Evolutionary conservation across 2,113 vertebrate species (phyloP), one percentile per base, ranked within the genome.

Genomic region (Heliornis fulica): DNA sequence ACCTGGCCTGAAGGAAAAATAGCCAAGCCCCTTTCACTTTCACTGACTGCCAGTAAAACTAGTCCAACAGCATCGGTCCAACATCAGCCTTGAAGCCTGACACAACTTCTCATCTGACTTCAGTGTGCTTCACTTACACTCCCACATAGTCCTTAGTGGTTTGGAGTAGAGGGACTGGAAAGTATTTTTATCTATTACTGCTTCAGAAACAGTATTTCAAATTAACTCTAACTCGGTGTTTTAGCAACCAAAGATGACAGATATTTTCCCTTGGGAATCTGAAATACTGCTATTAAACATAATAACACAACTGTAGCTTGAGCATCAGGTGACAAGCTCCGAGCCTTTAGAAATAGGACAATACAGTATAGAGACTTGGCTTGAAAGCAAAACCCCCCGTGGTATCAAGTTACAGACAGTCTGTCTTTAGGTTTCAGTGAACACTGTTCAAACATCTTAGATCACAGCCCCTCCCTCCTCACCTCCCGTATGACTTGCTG

Each of bases 401-500:
- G 28, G 13, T n/a, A n/a, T 20, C 48, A 80, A 46, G 21, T 21
- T 59, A 54, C 7, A 87, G 43, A 21, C 5, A 45, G 40, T 14
- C 29, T 46, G 31, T 13, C 56, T 70, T 54, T 20, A 79, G 31
- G 23, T 60, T 79, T 69, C 82, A 74, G 32, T 31, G 46, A 70
- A 54, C 22, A 26, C 45, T 28, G 7, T 32, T 82, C 40, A 18
- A 61, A 61, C 6, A 18, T 4, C 15, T 20, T 29, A 51, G 69
- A 71, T 4, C 41, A 29, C 70, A 88, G 64, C 4, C 71, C 25
- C 23, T 70, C 23, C 43, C 10, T 89, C 78, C 97, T 97, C 83
- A 99, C 99, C 99, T 99, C 99, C 76, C 97, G 97, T 77, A 99
- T 99, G 80, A 99, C 98, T 97, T 99, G 98, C 60, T 99, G 98